phyloP scores from a whole-genome alignment of 2,888 invertebrate species.

The Drosophila austrosaltans region DNA sequence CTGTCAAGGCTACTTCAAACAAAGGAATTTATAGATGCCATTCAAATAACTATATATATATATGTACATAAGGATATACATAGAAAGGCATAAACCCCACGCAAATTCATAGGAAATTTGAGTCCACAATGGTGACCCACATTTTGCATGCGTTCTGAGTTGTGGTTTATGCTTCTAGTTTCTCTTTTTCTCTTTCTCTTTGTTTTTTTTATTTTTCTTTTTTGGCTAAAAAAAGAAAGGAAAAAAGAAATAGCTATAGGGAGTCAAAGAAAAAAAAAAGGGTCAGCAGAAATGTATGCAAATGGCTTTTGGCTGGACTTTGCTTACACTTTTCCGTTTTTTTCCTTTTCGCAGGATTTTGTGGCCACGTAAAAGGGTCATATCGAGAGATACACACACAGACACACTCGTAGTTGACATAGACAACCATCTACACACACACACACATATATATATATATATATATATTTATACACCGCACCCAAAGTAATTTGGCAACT shows the following conservation, averaged over 20 bases:
- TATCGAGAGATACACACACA: constrained; percentile 1
- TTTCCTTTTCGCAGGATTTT: constrained; percentile 48
- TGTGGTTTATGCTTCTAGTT: not conserved
- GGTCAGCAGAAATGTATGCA: constrained; percentile 68
- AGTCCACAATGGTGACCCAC: constrained; percentile 44
- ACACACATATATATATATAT: not conserved
- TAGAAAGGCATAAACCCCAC: constrained; percentile 5
- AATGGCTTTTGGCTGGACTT: constrained; percentile 69
- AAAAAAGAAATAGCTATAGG: not conserved
- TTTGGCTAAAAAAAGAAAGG: constrained; percentile 27
- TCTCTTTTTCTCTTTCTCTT: not conserved
- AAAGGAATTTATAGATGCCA: constrained; percentile 24
- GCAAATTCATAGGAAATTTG: constrained; percentile 24
- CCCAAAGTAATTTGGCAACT: constrained; percentile 60
- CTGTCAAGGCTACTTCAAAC: constrained; percentile 40
- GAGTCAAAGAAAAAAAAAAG: constrained; percentile 26
- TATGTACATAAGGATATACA: not conserved
- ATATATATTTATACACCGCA: not conserved
- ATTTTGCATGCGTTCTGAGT: constrained; percentile 19
- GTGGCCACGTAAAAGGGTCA: constrained; percentile 9
- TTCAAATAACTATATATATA: constrained; percentile 7
- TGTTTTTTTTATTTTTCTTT: constrained; percentile 32
- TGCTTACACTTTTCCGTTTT: constrained; percentile 63
- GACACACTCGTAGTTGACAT: not conserved
- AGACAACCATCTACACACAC: constrained; percentile 13